phyloP scores from a whole-genome alignment of 1,140 invertebrate genomes.

The Drosophila bocki region DNA sequence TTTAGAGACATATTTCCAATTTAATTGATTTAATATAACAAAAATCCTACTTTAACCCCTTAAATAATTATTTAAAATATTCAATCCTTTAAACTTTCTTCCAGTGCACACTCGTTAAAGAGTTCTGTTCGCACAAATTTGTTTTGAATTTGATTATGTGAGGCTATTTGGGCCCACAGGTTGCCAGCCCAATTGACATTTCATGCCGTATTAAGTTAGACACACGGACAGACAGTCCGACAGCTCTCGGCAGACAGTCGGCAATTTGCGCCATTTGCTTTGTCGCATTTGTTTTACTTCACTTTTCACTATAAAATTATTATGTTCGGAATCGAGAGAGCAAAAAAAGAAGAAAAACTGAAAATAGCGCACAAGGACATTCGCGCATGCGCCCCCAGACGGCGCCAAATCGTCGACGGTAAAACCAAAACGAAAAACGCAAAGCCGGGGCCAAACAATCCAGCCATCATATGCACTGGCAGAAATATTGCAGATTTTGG shows the following conservation, averaged over 20 bases:
- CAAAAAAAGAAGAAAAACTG: slow-evolving; percentile 34
- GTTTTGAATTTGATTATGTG: slow-evolving; percentile 80
- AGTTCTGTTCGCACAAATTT: slow-evolving; percentile 69
- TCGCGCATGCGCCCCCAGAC: slow-evolving; percentile 79
- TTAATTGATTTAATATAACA: neutral
- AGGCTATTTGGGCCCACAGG: slow-evolving; percentile 60
- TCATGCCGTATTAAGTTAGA: slow-evolving; percentile 73
- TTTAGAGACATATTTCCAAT: neutral
- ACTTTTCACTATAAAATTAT: slow-evolving; percentile 75
- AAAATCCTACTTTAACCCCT: neutral
- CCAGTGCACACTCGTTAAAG: slow-evolving; percentile 12
- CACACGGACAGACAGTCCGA: slow-evolving; percentile 47
- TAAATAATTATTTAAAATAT: too few relatives aligned
- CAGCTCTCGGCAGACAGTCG: slow-evolving; percentile 47
- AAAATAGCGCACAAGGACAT: slow-evolving; percentile 82
- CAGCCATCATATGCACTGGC: slow-evolving; percentile 19
- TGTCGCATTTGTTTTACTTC: slow-evolving; percentile 55
- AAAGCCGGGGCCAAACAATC: slow-evolving; percentile 14
- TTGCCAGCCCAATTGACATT: slow-evolving; percentile 78
- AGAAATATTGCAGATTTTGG: neutral
- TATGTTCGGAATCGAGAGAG: slow-evolving; percentile 56
- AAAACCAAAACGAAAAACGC: slow-evolving; percentile 29
- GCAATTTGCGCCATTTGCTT: slow-evolving; percentile 74
- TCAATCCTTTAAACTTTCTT: neutral
- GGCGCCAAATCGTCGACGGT: slow-evolving; percentile 67